A percentile compares a stretch with the other conserved stretches of the same genome.
Conservation (phyloP, 1,140 invertebrate genomes). For the Drosophila equinoxialis region DNA sequence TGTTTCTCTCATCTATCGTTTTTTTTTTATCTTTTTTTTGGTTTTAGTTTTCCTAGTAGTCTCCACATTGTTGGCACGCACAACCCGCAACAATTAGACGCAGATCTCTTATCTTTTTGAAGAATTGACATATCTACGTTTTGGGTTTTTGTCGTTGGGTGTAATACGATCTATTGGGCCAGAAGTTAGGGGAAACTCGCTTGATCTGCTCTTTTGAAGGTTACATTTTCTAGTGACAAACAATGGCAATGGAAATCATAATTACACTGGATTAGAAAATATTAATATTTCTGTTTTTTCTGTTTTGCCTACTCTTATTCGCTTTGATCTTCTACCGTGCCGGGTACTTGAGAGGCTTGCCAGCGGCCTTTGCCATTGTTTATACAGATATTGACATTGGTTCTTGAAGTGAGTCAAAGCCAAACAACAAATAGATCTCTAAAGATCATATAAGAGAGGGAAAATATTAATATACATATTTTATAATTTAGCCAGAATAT, state of each 20-base stretch:
- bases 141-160: constrained; percentile 20
- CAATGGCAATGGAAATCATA: constrained; percentile 66
- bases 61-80: constrained; percentile 42
- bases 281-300: constrained; percentile 56
- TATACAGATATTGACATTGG: constrained; percentile 52
- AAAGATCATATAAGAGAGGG: constrained; percentile 24
- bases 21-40: constrained; percentile 27
- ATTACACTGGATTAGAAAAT: constrained; percentile 79
- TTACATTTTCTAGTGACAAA: constrained; percentile 65
- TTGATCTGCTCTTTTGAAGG: constrained; percentile 47
- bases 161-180: constrained; percentile 71
- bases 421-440: constrained; percentile 66
- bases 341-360: constrained; percentile 17
- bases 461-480: not conserved
- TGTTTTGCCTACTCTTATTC: not conserved
- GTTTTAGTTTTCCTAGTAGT: constrained; percentile 58
- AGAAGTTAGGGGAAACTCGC: not conserved
- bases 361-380: constrained; percentile 21
- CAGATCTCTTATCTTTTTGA: constrained; percentile 73
- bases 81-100: constrained; percentile 53
- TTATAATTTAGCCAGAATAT: not conserved
- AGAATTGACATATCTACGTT: constrained; percentile 74
- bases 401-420: constrained; percentile 38
- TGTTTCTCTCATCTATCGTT: constrained; percentile 25
- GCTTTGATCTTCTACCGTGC: constrained; percentile 64